These are phyloP conservation scores for Eilema sororculum DNA, from an alignment of 2,888 invertebrate genomes.

Conservation along the genomic window DNA sequence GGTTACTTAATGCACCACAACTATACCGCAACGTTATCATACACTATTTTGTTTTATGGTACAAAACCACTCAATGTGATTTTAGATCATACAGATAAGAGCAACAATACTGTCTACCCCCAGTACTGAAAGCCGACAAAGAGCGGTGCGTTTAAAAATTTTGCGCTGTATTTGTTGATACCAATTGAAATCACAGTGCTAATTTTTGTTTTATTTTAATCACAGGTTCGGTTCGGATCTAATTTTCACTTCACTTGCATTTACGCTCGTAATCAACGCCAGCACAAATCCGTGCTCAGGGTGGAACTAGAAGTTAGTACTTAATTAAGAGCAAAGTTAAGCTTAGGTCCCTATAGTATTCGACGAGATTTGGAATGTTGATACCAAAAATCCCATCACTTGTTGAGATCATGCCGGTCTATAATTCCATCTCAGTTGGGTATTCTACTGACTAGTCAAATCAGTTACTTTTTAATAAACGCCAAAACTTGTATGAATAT, in stretches of 20 bases:
- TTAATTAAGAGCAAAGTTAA: background rate
- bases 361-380: too few species aligned
- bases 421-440: too few species aligned
- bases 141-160: conserved; percentile 2
- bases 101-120: conserved; percentile 27
- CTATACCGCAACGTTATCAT: background rate
- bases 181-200: background rate
- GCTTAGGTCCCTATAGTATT: background rate
- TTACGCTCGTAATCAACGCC: background rate
- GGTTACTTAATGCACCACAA: background rate
- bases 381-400: too few species aligned
- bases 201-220: background rate
- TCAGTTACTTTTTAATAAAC: too few species aligned
- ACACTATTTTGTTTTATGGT: conserved; percentile 17
- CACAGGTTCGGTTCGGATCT: background rate
- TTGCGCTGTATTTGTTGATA: background rate
- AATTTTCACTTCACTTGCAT: background rate
- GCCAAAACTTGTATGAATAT: too few species aligned
- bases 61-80: conserved; percentile 31
- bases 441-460: too few species aligned
- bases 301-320: background rate
- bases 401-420: too few species aligned
- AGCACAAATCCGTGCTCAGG: background rate
- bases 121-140: conserved; percentile 33
- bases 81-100: conserved; percentile 38